A percentile compares a stretch with the other conserved stretches of the same genome.
phyloP scores from a whole-genome alignment of 2,797 vertebrate genomes.

The Galagoides demidoff region DNA sequence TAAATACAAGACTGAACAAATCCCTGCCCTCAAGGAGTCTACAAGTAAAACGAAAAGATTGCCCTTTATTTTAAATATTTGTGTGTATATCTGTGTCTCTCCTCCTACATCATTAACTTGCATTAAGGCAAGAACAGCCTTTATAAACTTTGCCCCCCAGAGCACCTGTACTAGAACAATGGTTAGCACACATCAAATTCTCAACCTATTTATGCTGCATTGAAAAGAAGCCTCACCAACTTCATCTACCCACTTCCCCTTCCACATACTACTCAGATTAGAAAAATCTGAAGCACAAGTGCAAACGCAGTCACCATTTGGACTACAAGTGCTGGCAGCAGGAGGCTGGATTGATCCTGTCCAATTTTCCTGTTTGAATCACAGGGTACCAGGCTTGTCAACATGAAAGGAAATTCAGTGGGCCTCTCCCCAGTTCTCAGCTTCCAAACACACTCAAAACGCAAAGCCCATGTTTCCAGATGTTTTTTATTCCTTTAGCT shows the following conservation, averaged over 20 bases:
- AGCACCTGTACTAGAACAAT: not conserved
- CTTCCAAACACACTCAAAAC: not conserved
- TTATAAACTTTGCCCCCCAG: not conserved
- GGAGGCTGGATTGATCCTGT: not conserved
- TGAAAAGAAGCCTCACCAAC: constrained; percentile 26
- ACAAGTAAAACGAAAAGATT: not conserved
- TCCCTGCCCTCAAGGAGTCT: not conserved
- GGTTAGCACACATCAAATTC: not conserved
- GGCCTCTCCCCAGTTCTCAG: not conserved
- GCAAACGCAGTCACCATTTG: not conserved
- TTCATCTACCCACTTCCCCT: not conserved
- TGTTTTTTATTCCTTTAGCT: constrained; percentile 28
- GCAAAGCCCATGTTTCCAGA: not conserved
- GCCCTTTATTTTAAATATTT: not conserved
- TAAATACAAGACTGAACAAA: not conserved
- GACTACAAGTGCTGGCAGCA: not conserved
- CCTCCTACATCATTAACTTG: not conserved
- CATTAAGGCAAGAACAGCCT: not conserved
- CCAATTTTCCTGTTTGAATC: not conserved
- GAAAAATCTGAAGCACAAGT: not conserved
- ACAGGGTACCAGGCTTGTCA: not conserved
- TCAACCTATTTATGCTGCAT: not conserved
- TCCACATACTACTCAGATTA: not conserved
- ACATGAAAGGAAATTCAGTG: not conserved
- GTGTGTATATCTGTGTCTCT: not conserved